These are phyloP conservation scores for Leucoraja erinaceus DNA, from an alignment of 2,113 vertebrate genomes.

Conservation along the genomic window DNA sequence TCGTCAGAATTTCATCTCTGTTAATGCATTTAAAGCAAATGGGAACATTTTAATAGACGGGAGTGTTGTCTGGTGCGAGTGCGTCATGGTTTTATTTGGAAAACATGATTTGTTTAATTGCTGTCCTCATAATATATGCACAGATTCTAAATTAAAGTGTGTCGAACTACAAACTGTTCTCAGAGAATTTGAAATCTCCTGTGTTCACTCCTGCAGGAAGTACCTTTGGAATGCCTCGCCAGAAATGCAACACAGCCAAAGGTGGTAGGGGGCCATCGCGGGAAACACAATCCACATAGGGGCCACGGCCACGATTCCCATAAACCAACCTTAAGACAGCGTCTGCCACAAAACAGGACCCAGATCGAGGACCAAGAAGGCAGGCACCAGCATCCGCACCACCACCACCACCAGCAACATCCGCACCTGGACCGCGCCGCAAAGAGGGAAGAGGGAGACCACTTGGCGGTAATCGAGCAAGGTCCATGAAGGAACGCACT, in stretches of 20 bases:
- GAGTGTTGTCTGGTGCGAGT: background rate
- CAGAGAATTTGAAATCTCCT: background rate
- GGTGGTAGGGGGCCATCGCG: conserved; percentile 9
- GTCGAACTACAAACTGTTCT: background rate
- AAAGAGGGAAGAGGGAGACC: background rate
- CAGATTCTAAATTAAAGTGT: background rate
- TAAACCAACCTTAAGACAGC: background rate
- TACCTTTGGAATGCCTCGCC: background rate
- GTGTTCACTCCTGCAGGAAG: background rate
- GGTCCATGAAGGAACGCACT: conserved; percentile 53
- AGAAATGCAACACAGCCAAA: conserved; percentile 40
- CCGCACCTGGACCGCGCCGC: background rate
- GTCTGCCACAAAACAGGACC: background rate
- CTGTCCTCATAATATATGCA: background rate
- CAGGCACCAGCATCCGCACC: conserved; percentile 39
- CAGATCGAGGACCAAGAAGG: background rate
- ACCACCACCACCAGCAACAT: background rate
- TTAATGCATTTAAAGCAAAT: background rate
- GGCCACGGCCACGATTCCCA: background rate
- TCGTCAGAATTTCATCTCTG: background rate
- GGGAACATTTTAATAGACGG: background rate
- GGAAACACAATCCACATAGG: background rate
- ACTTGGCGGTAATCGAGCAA: conserved; percentile 41
- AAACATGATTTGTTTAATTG: background rate
- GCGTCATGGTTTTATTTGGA: background rate